Evolutionary conservation across 2,888 invertebrate species (phyloP).

Genomic region (Byasa hedistus): DNA sequence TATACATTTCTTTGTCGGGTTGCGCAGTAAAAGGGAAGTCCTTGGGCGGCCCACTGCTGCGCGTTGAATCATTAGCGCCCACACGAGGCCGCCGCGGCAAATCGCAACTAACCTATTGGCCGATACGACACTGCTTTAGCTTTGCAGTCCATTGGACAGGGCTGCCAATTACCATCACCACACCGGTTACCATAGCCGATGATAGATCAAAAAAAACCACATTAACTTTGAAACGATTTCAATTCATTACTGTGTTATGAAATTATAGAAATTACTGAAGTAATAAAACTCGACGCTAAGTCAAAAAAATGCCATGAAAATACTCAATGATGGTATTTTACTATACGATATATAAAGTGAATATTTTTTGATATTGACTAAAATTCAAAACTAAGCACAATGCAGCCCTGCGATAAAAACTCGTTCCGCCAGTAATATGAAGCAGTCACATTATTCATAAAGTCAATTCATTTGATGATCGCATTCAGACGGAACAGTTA

Average conservation of each 20-base stretch:
- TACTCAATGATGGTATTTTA: too few species aligned
- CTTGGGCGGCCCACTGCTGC: slow-evolving; percentile 64
- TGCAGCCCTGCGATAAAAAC: slow-evolving; percentile 18
- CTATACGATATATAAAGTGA: slow-evolving; percentile 1
- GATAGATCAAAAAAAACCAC: background rate
- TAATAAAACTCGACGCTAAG: too few species aligned
- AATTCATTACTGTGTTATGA: too few species aligned
- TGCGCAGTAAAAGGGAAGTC: slow-evolving; percentile 71
- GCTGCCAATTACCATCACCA: slow-evolving; percentile 3
- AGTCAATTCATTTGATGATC: slow-evolving; percentile 26
- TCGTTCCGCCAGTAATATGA: slow-evolving; percentile 16
- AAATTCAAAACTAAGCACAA: background rate
- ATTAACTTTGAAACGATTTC: too few species aligned
- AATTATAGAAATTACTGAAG: too few species aligned
- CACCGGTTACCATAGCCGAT: background rate
- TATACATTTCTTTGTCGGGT: slow-evolving; percentile 49
- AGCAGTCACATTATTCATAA: slow-evolving; percentile 25
- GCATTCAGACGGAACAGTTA: slow-evolving; percentile 27
- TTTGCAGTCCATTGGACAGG: slow-evolving; percentile 19
- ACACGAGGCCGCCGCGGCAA: slow-evolving; percentile 42
- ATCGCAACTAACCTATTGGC: slow-evolving; percentile 32
- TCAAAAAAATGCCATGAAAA: too few species aligned
- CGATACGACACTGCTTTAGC: slow-evolving; percentile 25
- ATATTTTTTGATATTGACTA: background rate
- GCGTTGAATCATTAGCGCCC: slow-evolving; percentile 68